Base-by-base conservation (phyloP, 2,888 invertebrate genomes). In the Drosophila borborema region DNA sequence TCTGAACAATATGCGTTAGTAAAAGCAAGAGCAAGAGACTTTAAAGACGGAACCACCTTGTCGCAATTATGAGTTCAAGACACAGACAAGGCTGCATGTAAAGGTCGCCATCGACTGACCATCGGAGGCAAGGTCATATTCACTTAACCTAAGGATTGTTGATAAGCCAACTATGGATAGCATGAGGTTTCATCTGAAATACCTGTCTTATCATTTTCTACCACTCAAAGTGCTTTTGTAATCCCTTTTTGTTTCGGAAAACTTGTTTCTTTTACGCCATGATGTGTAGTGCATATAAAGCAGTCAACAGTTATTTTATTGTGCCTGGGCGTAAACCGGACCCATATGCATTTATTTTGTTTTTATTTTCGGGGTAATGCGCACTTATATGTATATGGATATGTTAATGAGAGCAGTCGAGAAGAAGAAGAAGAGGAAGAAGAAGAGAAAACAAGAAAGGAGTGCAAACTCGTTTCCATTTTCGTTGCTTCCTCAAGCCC, bases 271-370 rank as follows among this genome's bases (percentile, higher is more conserved):
- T 46, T 64, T 46, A 64, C 80, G 59, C 65, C 64, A 68, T 59
- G 58, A 69, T 69, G 77, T 74, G 81, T 56, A 60, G 41, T 64
- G 84, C 77, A 84, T 84, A 71, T 79, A 73, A 63, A 84, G 61
- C 23, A 49, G 20, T 6, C 14, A 6, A n/a, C 20, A 40, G n/a
- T 54, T 64, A 41, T 66, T 64, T 72, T 68, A 56, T 48, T 34
- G 45, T 16, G 59, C 58, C 80, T 63, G 65, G 64, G 71, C 69
- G 59, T 69, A 80, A 84, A 85, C 84, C 81, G 84, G 87, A 82
- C 78, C 64, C 80, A 55, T 54, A 76, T 69, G 63, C 55, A 74
- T 64, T 64, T 74, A 56, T 53, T 28, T 46, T 23, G 46, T 23
- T 48, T 58, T 54, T 40, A 28, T 55, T 55, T 74, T 67, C 53